Evolutionary conservation across 2,797 vertebrate genomes (phyloP).

Genomic region (Nothura maculosa): DNA sequence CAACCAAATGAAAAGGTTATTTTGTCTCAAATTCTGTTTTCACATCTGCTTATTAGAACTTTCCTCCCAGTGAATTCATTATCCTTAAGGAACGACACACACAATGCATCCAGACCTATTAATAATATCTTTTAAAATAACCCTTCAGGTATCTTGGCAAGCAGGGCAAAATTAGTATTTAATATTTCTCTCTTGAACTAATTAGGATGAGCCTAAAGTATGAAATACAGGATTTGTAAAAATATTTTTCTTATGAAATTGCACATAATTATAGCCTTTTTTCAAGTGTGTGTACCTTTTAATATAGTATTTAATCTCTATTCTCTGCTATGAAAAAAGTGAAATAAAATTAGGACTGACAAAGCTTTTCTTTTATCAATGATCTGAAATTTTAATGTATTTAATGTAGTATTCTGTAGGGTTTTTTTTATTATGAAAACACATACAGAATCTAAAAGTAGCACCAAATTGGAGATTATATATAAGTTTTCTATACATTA

Average conservation of each 20-base stretch:
- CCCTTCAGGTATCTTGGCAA: conserved; percentile 60
- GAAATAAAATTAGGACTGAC: conserved; percentile 18
- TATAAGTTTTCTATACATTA: not conserved
- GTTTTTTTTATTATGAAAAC: conserved; percentile 1
- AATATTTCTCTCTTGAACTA: conserved; percentile 52
- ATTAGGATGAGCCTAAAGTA: conserved; percentile 58
- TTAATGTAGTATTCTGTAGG: not conserved
- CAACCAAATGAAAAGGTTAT: conserved; percentile 2
- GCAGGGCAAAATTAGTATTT: conserved; percentile 53
- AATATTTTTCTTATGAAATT: conserved; percentile 61
- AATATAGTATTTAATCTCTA: conserved; percentile 24
- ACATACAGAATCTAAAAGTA: not conserved
- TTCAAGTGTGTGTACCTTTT: conserved; percentile 30
- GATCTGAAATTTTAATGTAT: not conserved
- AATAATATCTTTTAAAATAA: conserved; percentile 58
- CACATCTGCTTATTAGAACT: conserved; percentile 23
- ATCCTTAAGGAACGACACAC: conserved; percentile 27
- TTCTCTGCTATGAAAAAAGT: conserved; percentile 36
- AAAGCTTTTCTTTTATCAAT: not conserved
- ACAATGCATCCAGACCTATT: conserved; percentile 31
- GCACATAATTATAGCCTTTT: conserved; percentile 55
- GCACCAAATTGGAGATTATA: not conserved
- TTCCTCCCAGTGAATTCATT: conserved; percentile 26
- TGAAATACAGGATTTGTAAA: conserved; percentile 56
- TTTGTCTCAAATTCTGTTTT: conserved; percentile 46